A percentile compares a stretch with the other conserved stretches of the same genome.
Evolutionary conservation across 1,140 invertebrate species (phyloP).

Genomic region (Radopholus similis): DNA sequence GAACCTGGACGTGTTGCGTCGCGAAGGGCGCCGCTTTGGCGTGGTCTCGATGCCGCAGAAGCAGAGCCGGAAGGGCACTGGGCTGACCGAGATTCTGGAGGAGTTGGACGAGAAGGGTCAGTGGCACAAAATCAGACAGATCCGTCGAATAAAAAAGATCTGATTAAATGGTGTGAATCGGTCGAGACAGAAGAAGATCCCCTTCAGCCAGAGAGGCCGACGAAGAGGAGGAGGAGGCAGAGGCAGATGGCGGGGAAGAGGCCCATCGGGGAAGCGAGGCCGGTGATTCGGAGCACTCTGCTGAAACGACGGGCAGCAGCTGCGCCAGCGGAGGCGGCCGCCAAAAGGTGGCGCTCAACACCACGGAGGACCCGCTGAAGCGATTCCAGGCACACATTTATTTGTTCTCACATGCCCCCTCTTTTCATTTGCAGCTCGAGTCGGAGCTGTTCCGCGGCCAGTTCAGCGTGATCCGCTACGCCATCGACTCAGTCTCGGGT

Average conservation of each 20-base stretch:
- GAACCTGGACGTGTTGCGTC: constrained; percentile 44
- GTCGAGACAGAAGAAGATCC: no score
- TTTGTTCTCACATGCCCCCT: background rate
- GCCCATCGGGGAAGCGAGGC: background rate
- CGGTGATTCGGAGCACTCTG: no score
- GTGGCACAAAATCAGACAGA: background rate
- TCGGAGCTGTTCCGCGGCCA: constrained; percentile 51
- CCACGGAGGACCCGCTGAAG: constrained; percentile 41
- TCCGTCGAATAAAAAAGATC: no score
- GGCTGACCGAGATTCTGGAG: constrained; percentile 52
- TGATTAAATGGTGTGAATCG: no score
- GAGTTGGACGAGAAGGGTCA: constrained; percentile 39
- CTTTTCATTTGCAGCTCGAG: constrained; percentile 32
- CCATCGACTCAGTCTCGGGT: constrained; percentile 52
- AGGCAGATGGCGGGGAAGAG: constrained; percentile 5
- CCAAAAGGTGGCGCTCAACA: constrained; percentile 15
- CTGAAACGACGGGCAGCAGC: background rate
- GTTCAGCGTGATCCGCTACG: constrained; percentile 52
- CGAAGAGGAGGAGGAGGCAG: constrained; percentile 28
- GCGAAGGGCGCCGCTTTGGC: constrained; percentile 37
- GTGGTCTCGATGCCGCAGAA: constrained; percentile 52
- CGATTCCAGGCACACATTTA: constrained; percentile 50
- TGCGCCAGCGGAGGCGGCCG: background rate
- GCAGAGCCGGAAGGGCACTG: constrained; percentile 11
- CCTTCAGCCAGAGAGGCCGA: constrained; percentile 25